Evolutionary conservation across 2,888 invertebrate genomes (phyloP), one percentile per base, ranked within the genome.

Genomic region (Trachelus iudaicus): DNA sequence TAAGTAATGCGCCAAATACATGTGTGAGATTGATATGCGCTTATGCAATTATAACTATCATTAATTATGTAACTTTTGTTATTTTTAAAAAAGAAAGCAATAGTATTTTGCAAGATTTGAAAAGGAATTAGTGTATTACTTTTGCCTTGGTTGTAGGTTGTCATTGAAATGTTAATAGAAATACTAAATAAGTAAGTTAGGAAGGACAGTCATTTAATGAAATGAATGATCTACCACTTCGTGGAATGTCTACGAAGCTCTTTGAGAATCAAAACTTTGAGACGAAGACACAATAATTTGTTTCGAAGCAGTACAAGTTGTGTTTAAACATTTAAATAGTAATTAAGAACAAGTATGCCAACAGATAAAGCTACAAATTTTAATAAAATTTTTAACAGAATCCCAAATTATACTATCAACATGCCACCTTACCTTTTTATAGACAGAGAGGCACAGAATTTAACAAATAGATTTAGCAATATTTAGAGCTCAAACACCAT

Each of bases 391-490:
- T 56, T 56, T 56, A 56, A 6, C 56, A 56, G 23, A 23, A 23
- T 6, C 9, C 23, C 56, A 56, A 56, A 30, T 73, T 75, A 78
- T 77, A 75, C 37, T 77, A 79, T 81, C 78, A 81, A 78, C 82
- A 81, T 83, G 82, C 84, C 73, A 77, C 80, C 83, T 83, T 81
- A 84, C 82, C 83, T 83, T 83, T 68, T 34, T 76, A 75, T 79
- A 83, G 33, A 78, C 71, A 79, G 73, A 73, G 15, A 76, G 75
- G 75, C n/a, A 75, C 56, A 56, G 56, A 56, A 56, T 56, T 15
- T 9, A 56, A 56, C 9, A 56, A 56, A 56, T 56, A 23, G 56
- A 56, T 56, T 56, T 23, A 6, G 23, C 15, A 23, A 56, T 56
- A 9, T 56, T 23, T 23, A 56, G 56, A 56, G 56, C 23, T 23